These are phyloP conservation scores for Zelostemma sp. DNA, from an alignment of 1,140 invertebrate species.

Conservation along the genomic window DNA sequence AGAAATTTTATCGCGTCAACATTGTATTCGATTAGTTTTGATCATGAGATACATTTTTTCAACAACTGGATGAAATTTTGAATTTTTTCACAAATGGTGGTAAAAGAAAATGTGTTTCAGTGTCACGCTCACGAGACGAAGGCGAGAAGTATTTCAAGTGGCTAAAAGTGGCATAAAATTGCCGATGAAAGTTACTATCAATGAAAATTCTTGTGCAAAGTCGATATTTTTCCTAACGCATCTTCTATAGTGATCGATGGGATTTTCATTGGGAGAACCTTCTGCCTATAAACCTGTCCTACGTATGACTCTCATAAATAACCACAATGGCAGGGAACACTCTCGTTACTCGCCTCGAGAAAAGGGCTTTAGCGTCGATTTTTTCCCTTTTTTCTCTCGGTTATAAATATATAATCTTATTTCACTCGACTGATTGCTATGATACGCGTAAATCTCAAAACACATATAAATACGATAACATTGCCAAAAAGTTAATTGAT, in stretches of 20 bases:
- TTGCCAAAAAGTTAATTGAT: neutral
- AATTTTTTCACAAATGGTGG: too few relatives aligned
- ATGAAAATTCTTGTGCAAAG: neutral
- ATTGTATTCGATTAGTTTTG: too few relatives aligned
- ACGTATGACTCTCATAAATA: slow-evolving; percentile 34
- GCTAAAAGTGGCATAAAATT: slow-evolving; percentile 7
- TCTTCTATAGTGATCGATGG: slow-evolving; percentile 20
- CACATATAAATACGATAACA: neutral
- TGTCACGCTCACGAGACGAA: neutral
- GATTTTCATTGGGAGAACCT: slow-evolving; percentile 31
- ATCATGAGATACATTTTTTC: too few relatives aligned
- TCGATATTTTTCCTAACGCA: slow-evolving; percentile 7
- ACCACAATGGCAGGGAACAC: slow-evolving; percentile 12
- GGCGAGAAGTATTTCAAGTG: too few relatives aligned
- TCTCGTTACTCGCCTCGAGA: slow-evolving; percentile 22
- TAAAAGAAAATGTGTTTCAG: too few relatives aligned
- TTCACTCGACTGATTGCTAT: neutral
- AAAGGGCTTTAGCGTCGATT: slow-evolving; percentile 18
- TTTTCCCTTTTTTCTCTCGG: neutral
- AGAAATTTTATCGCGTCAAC: too few relatives aligned
- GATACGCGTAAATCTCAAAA: neutral
- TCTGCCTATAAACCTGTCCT: slow-evolving; percentile 25
- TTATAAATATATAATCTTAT: neutral
- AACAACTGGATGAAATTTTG: too few relatives aligned
- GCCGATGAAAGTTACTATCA: slow-evolving; percentile 2